A percentile compares a stretch with the other conserved stretches of the same genome.
Evolutionary conservation across 2,888 invertebrate genomes (phyloP).

Genomic region (Chrysina gloriosa): DNA sequence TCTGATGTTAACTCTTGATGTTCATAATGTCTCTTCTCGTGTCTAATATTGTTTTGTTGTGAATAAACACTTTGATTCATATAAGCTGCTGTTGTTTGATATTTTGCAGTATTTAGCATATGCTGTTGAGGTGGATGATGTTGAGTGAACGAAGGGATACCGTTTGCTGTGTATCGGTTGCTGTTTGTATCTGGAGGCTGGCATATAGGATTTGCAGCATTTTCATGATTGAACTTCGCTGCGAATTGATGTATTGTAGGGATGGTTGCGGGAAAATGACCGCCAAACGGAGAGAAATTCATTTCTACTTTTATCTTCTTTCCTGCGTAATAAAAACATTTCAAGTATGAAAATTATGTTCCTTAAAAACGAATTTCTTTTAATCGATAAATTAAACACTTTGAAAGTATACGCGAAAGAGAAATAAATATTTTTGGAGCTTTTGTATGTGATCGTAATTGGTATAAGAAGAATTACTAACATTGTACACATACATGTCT

Average conservation of each 20-base stretch:
- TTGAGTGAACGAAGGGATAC: conserved; percentile 67
- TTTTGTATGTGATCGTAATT: no score
- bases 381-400: conserved; percentile 22
- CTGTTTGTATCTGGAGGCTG: conserved; percentile 50
- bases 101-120: conserved; percentile 56
- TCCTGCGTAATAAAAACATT: conserved; percentile 12
- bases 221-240: conserved; percentile 74
- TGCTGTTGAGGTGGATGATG: conserved; percentile 61
- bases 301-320: conserved; percentile 64
- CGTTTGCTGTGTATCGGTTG: conserved; percentile 62
- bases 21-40: conserved; percentile 61
- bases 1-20: conserved; percentile 61
- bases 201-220: conserved; percentile 47
- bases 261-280: conserved; percentile 81
- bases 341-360: not conserved
- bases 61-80: conserved; percentile 59
- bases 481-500: no score
- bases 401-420: no score
- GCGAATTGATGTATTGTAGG: conserved; percentile 88
- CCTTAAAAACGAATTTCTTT: not conserved
- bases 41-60: conserved; percentile 56
- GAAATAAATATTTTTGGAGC: no score
- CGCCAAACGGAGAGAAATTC: conserved; percentile 90
- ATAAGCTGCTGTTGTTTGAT: conserved; percentile 54
- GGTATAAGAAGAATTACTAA: no score